Evolutionary conservation across 2,113 vertebrate genomes (phyloP), one percentile per base, ranked within the genome.

Genomic region (Haemorhous mexicanus): DNA sequence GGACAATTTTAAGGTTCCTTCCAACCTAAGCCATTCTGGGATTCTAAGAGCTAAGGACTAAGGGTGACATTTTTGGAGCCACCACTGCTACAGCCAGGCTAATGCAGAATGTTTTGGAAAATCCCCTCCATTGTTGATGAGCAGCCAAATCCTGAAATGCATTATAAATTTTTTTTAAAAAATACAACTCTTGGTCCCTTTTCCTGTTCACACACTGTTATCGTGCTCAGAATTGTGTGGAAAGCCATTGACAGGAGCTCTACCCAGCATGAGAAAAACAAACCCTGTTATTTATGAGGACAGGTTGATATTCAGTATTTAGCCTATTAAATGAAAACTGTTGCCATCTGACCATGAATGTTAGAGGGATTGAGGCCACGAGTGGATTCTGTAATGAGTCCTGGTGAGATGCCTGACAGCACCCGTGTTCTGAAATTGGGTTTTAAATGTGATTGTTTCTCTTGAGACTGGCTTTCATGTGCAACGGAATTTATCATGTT

Each of bases 351-450:
- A 95, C 67, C 7, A 11, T 27, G 43, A 46, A 85, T 39, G 35
- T 39, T 39, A 55, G 70, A 83, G 53, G 91, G 91, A 97, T 74
- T 96, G 93, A 95, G 96, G 95, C 82, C 93, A 96, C 1, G 10
- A 7, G 27, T 87, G 79, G 91, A 90, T 93, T 91, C 91, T 15
- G 1, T 50, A 35, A 82, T 49, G 69, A 94, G 87, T 59, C 5
- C 13, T 64, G 49, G 62, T 13, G 87, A 89, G 84, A 84, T 19
- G 87, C 52, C 87, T 26, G 52, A 43, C 62, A 70, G 80, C 1
- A 0, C 8, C 58, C 7, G 3, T 9, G 66, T 37, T 82, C 64
- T 76, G n/a, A 93, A 89, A 89, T 9, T 6, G 66, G 47, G 14
- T 72, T 92, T 92, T 61, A n/a, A 75, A 32, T 30, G 41, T 18